phyloP scores from a whole-genome alignment of 92 coral and sea anemone genomes.

The Epizoanthus fatuus region DNA sequence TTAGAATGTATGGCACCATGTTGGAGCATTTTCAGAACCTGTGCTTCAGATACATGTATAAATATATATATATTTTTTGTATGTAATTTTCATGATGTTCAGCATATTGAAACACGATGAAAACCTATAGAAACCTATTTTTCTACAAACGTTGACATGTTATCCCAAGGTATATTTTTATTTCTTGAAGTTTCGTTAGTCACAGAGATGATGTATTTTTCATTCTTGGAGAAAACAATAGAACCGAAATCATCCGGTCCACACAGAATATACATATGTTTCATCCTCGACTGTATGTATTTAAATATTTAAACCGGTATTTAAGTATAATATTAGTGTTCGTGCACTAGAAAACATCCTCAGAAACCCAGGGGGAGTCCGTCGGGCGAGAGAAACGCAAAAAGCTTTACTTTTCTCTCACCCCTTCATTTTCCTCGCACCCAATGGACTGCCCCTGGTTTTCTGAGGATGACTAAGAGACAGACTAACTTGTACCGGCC shows the following conservation, averaged over 20 bases:
- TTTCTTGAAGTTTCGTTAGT: not conserved
- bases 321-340: not conserved
- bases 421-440: too few species aligned
- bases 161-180: conserved; percentile 6
- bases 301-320: conserved; percentile 35
- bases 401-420: too few species aligned
- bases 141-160: conserved; percentile 1
- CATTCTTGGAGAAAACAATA: not conserved
- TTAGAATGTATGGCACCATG: too few species aligned
- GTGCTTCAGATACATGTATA: not conserved
- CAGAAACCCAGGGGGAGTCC: too few species aligned
- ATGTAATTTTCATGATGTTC: not conserved
- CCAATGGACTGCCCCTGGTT: too few species aligned
- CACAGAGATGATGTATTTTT: conserved; percentile 17
- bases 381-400: too few species aligned
- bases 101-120: not conserved
- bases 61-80: conserved; percentile 6
- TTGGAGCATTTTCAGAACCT: not conserved
- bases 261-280: conserved; percentile 4
- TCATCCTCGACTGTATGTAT: conserved; percentile 34
- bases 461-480: not conserved
- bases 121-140: conserved; percentile 14
- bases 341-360: not conserved
- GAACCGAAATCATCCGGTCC: not conserved
- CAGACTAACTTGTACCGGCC: conserved; percentile 45